Evolutionary conservation across 2,113 vertebrate genomes (phyloP).

Genomic region (Actenoides lindsayi): DNA sequence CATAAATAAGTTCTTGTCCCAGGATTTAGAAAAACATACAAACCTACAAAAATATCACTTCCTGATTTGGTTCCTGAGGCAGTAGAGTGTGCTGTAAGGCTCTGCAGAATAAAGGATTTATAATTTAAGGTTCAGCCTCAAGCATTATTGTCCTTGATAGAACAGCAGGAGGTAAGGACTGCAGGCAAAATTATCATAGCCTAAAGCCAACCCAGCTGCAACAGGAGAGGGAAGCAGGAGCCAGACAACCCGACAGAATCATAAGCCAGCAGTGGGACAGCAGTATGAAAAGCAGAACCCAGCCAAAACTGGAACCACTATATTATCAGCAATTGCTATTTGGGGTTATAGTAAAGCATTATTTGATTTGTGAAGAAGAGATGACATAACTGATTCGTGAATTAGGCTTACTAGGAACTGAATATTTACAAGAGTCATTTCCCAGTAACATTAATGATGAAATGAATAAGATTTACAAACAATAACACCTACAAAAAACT

Average conservation of each 20-base stretch:
- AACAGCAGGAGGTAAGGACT: conserved; percentile 40
- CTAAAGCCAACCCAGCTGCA: conserved; percentile 57
- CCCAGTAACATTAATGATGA: neutral
- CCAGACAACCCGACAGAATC: neutral
- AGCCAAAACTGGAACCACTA: conserved; percentile 13
- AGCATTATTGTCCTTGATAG: conserved; percentile 38
- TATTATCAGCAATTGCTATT: neutral
- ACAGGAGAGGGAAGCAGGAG: conserved; percentile 22
- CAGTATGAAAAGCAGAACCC: neutral
- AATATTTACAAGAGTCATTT: neutral
- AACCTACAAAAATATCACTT: neutral
- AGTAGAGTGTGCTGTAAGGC: conserved; percentile 21
- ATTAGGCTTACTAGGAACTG: neutral
- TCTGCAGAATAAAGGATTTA: neutral
- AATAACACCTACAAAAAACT: neutral
- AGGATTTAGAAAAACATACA: neutral
- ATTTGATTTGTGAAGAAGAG: neutral
- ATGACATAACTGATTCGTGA: neutral
- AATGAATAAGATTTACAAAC: neutral
- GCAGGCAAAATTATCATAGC: conserved; percentile 46
- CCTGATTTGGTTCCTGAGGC: neutral
- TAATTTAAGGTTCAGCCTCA: conserved; percentile 44
- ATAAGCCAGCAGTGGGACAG: conserved; percentile 25
- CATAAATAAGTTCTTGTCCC: neutral
- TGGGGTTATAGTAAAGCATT: neutral